Conservation (phyloP, 2,888 invertebrate species). For the Phyllotreta cruciferae region DNA sequence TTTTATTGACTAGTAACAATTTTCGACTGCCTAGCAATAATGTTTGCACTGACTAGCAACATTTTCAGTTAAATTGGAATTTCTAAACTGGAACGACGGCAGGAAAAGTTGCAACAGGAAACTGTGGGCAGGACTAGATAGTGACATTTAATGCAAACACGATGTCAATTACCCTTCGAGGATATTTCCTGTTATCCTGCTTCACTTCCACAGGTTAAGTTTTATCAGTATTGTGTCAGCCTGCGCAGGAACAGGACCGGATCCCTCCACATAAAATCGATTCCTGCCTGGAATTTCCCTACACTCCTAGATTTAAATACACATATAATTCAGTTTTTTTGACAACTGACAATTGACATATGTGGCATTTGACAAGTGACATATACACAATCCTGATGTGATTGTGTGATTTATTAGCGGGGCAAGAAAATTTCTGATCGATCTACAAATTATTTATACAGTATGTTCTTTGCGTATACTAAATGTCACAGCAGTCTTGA, state of each 20-base stretch:
- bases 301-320: too few relatives aligned
- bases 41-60: too few relatives aligned
- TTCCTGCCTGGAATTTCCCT: not conserved
- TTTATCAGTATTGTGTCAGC: conserved; percentile 15
- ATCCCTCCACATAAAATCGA: not conserved
- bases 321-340: too few relatives aligned
- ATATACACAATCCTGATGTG: not conserved
- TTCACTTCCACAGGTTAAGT: conserved; percentile 19
- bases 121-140: too few relatives aligned
- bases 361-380: too few relatives aligned
- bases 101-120: too few relatives aligned
- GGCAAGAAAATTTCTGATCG: conserved; percentile 33
- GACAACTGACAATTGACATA: too few relatives aligned
- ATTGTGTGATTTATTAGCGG: not conserved
- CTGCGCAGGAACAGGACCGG: not conserved
- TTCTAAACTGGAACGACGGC: too few relatives aligned
- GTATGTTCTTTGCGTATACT: conserved; percentile 46
- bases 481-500: conserved; percentile 62
- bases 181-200: conserved; percentile 18
- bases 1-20: too few relatives aligned
- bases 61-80: too few relatives aligned
- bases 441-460: conserved; percentile 24
- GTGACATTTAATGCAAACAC: conserved; percentile 19
- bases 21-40: too few relatives aligned
- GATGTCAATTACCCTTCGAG: conserved; percentile 23